These are phyloP conservation scores for Heterocephalus glaber DNA, from an alignment of 2,113 vertebrate genomes.

Conservation along the genomic window DNA sequence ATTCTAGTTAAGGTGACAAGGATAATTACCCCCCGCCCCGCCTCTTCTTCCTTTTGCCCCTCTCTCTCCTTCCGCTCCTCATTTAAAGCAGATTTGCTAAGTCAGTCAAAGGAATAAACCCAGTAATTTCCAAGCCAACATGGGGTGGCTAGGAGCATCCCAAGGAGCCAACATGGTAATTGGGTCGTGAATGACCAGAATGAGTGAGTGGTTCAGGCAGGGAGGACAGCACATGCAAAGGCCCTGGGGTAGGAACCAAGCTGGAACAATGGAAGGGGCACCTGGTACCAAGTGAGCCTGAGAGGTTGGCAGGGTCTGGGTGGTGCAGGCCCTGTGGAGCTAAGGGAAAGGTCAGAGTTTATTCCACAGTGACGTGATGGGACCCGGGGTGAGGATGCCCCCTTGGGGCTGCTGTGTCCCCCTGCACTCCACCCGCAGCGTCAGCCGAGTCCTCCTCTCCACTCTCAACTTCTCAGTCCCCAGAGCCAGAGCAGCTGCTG, in stretches of 20 bases:
- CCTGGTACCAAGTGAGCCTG: neutral
- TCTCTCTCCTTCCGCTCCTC: too few relatives aligned
- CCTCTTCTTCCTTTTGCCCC: neutral
- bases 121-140: neutral
- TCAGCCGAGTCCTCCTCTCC: too few relatives aligned
- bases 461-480: neutral
- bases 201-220: neutral
- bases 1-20: neutral
- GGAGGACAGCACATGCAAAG: neutral
- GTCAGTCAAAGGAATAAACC: neutral
- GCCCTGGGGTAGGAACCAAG: neutral
- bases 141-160: neutral
- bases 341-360: neutral
- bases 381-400: neutral
- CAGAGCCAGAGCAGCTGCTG: neutral
- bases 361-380: neutral
- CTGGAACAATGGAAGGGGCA: fast-evolving
- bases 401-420: neutral
- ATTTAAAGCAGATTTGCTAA: neutral
- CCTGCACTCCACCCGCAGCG: neutral
- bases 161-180: neutral
- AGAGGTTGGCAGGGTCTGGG: neutral
- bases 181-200: neutral
- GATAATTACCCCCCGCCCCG: too few relatives aligned
- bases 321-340: neutral